Base-by-base conservation (phyloP, 64 coral and sea anemone species). In the Cladopsammia gracilis region DNA sequence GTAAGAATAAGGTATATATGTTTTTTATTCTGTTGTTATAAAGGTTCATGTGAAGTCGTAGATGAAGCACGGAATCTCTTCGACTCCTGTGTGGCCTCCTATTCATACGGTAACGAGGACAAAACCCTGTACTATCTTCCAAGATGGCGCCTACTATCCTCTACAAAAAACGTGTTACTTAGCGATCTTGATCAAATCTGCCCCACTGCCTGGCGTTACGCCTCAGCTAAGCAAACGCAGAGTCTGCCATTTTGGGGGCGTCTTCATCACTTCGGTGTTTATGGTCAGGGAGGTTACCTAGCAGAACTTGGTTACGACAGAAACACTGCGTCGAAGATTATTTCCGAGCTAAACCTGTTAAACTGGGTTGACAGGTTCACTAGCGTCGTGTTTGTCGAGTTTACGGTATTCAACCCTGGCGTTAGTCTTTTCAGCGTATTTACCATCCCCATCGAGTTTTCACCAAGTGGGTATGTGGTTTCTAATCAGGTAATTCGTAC, bases 301-400 rank as follows among this genome's bases (percentile, higher is more conserved):
- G 90, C 71, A 23, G 76, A 58, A 52, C 48, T 92, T 1, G 77
- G 77, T 6, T 79, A 79, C 54, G 77, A 79, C 54, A 53, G 5
- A 42, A 79, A 79, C 2, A 59, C 49, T 79, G 77, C 77, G 13
- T 59, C 77, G 10, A 79, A 43, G 25, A 53, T 79, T 14, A 25
- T 79, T 18, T 79, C 77, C 25, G 77, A 79, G 1, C n/a, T 79
- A 1, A 79, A 15, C 77, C 10, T 10, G n/a, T 79, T 79, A 22
- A 24, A 66, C 34, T 92, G 90, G 90, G 14, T 92, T 48, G 79
- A 92, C 58, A 45, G 48, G 6, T 59, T 45, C 13, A 92, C 90
- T 0, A 81, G 50, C 22, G 78, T 66, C 23, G 10, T 92, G 24
- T 60, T 92, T 51, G 67, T 92, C 13, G 78, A 57, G 10, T 92